Evolutionary conservation across 53 echinoderm and acorn worm genomes (phyloP).

Genomic region (Crossaster papposus): DNA sequence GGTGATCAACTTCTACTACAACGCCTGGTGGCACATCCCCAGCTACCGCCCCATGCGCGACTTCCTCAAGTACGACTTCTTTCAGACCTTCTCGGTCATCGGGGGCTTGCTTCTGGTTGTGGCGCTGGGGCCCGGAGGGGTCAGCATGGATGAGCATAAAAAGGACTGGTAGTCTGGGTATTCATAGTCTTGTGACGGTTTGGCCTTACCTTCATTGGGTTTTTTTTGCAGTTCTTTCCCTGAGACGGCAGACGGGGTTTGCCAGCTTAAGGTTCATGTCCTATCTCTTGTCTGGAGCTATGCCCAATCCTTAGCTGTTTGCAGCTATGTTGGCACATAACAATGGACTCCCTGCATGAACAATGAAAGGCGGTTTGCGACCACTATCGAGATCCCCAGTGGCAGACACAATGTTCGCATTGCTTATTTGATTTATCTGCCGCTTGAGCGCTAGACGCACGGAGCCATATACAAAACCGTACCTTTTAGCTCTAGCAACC

Average conservation of each 20-base stretch:
- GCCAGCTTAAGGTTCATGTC: neutral
- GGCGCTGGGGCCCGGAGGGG: conserved; percentile 95
- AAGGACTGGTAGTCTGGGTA: conserved; percentile 88
- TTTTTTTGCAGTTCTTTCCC: neutral
- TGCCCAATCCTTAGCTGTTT: neutral
- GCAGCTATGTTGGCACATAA: neutral
- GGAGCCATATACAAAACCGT: neutral
- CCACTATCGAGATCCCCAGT: too few relatives aligned
- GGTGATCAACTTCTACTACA: conserved; percentile 95
- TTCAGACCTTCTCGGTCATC: conserved; percentile 99
- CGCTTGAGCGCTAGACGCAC: too few relatives aligned
- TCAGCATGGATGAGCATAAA: conserved; percentile 99
- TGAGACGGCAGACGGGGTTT: conserved; percentile 17
- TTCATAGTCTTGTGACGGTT: neutral
- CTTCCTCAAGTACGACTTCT: conserved; percentile 99
- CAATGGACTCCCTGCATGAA: neutral
- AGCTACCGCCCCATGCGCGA: conserved; percentile 96
- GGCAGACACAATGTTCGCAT: too few relatives aligned
- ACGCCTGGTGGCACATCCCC: conserved; percentile 99
- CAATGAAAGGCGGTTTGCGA: too few relatives aligned
- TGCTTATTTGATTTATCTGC: too few relatives aligned
- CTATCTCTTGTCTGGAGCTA: too few relatives aligned
- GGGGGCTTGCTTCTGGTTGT: conserved; percentile 95
- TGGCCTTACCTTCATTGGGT: neutral
- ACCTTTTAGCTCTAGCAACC: neutral